Evolutionary conservation across 2,888 invertebrate genomes (phyloP), one percentile per base, ranked within the genome.

Genomic region (Scaptomyza cyrtandrae): DNA sequence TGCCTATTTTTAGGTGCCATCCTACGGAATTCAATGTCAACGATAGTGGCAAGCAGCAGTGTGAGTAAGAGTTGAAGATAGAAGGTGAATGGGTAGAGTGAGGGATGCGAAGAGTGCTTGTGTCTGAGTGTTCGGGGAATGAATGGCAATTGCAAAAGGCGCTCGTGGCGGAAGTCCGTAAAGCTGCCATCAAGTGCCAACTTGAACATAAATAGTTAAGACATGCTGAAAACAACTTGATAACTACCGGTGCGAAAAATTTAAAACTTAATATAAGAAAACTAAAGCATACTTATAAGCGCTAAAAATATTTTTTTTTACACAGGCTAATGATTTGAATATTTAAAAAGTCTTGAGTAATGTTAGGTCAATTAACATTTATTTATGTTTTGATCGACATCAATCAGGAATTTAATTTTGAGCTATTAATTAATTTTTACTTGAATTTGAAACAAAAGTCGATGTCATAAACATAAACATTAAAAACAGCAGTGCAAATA

Each of bases 21-120:
- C 69, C 73, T 45, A 67, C 50, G 65, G 76, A 80, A 86, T 88
- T 84, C 88, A 88, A 88, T 84, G 84, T 84, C 88, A 84, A 80
- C 83, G 80, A 58, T 58, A 80, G 75, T 55, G 55, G 61, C 57
- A 71, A 49, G 3, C 50, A 39, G 24, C 35, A 39, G 43, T n/a
- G 24, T 29, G 49, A 33, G 35, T 14, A 39, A 41, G 6, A n/a
- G 49, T 27, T 27, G 9, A 1, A 3, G 13, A 6, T 6, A 7
- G 33, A n/a, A n/a, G 31, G 44, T n/a, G 29, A 2, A 13, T 13
- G 41, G 46, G n/a, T 14, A 10, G 31, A 14, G n/a, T 11, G 11
- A 9, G 19, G 19, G 37, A 33, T 33, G 41, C 19, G 11, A 24
- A 50, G 24, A 24, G 35, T 56, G 39, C 48, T 61, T 16, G 24